A percentile compares a stretch with the other conserved stretches of the same genome.
phyloP scores from a whole-genome alignment of 2,113 vertebrate genomes.

The Sarotherodon lohbergeri region DNA sequence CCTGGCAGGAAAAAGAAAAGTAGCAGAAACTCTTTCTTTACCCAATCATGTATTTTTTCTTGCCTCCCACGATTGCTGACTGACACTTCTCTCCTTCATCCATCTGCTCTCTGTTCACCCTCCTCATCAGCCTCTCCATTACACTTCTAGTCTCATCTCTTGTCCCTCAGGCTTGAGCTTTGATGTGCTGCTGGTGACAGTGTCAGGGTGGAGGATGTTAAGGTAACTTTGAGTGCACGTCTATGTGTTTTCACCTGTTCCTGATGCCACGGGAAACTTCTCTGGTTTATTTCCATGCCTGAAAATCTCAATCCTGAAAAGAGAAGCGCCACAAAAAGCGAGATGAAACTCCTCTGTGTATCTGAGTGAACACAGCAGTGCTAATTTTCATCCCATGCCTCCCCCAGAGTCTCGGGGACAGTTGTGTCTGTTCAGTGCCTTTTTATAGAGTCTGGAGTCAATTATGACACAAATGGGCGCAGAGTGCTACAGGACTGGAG shows the following conservation, averaged over 20 bases:
- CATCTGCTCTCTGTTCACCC: constrained; percentile 10
- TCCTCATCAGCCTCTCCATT: constrained; percentile 34
- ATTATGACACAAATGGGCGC: neutral
- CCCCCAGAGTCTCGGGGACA: neutral
- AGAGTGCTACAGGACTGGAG: neutral
- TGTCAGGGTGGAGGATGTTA: neutral
- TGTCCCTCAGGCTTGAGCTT: neutral
- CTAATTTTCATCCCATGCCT: neutral
- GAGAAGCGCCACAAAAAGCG: neutral
- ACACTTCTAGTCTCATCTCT: constrained; percentile 28
- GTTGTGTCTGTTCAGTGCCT: neutral
- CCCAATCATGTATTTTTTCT: neutral
- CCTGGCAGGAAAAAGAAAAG: neutral
- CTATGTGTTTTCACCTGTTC: neutral
- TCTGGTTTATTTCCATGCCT: neutral
- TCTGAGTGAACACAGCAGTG: neutral
- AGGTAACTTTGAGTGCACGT: neutral
- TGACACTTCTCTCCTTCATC: constrained; percentile 10
- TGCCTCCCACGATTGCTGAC: neutral
- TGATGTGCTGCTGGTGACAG: neutral
- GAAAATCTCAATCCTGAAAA: neutral
- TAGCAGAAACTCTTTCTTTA: neutral
- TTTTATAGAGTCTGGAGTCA: constrained; percentile 6
- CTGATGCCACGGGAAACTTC: neutral
- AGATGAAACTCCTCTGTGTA: neutral